Percentiles rank a stretch among this genome's conserved stretches.
Evolutionary conservation across 1,140 invertebrate genomes (phyloP).

Genomic region (Cydia amplana): DNA sequence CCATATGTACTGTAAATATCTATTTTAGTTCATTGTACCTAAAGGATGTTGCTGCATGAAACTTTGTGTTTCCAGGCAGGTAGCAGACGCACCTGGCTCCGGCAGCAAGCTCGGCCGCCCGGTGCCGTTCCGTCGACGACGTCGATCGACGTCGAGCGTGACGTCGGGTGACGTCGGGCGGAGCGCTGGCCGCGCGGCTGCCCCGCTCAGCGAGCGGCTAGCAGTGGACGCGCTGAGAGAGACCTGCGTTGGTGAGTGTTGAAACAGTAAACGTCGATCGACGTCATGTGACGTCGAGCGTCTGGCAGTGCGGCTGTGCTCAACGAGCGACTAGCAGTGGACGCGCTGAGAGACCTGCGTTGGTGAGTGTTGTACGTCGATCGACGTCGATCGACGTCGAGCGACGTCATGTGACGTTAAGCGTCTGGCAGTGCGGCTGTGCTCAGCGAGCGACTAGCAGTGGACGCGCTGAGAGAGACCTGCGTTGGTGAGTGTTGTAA

Average conservation of each 20-base stretch:
- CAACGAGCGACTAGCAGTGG: slow-evolving; percentile 40
- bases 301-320: slow-evolving; percentile 52
- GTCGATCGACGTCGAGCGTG: slow-evolving; percentile 46
- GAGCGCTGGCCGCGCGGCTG: slow-evolving; percentile 48
- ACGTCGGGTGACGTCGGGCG: slow-evolving; percentile 38
- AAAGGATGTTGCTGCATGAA: no score
- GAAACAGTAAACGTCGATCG: slow-evolving; percentile 53
- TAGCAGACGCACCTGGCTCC: slow-evolving; percentile 33
- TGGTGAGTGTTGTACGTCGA: slow-evolving; percentile 8
- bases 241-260: slow-evolving; percentile 6
- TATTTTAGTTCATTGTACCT: no score
- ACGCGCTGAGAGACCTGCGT: background rate
- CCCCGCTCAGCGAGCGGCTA: slow-evolving; percentile 48
- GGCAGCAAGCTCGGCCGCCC: slow-evolving; percentile 41
- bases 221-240: slow-evolving; percentile 22
- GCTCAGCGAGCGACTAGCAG: slow-evolving; percentile 44
- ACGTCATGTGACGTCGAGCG: slow-evolving; percentile 38
- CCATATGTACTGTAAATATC: no score
- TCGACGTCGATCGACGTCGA: slow-evolving; percentile 40
- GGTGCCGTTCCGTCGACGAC: slow-evolving; percentile 48
- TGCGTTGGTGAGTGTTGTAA: background rate
- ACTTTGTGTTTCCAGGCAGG: slow-evolving; percentile 36
- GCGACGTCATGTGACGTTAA: slow-evolving; percentile 5
- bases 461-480: background rate
- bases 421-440: slow-evolving; percentile 40